phyloP scores from a whole-genome alignment of 2,113 vertebrate species.

The Bufo gargarizans region DNA sequence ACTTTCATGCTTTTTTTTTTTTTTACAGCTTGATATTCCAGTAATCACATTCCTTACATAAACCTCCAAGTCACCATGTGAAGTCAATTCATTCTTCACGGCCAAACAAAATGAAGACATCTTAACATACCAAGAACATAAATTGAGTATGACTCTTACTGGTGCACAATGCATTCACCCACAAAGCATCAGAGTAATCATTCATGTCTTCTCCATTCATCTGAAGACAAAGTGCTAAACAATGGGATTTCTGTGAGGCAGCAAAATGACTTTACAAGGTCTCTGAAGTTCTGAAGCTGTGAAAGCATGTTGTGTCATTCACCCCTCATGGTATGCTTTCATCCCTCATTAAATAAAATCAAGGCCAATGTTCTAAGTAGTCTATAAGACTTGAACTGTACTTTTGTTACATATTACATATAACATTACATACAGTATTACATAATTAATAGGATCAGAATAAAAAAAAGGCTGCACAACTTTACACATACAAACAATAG shows the following conservation, averaged over 20 bases:
- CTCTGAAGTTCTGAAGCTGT: conserved; percentile 8
- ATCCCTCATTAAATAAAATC: neutral
- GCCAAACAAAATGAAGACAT: conserved; percentile 10
- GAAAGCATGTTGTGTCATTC: conserved; percentile 24
- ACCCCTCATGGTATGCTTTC: neutral
- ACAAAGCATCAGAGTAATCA: conserved; percentile 31
- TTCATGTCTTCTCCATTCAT: conserved; percentile 33
- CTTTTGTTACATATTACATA: neutral
- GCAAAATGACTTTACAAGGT: conserved; percentile 24
- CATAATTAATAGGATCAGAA: too few species aligned
- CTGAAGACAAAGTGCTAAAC: conserved; percentile 40
- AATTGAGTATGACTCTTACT: neutral
- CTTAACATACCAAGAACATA: conserved; percentile 42
- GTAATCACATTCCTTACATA: conserved; percentile 9
- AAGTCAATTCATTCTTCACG: conserved; percentile 31
- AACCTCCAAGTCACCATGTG: conserved; percentile 17
- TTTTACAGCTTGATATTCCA: neutral
- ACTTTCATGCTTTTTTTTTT: neutral
- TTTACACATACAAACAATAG: too few species aligned
- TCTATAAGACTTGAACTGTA: neutral
- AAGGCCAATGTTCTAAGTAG: conserved; percentile 6
- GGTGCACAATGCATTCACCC: conserved; percentile 17
- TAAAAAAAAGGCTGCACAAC: too few species aligned
- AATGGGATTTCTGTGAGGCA: conserved; percentile 23
- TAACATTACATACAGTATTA: neutral